Conservation (phyloP, 2,797 vertebrate genomes). For the Naso thynnoides region DNA sequence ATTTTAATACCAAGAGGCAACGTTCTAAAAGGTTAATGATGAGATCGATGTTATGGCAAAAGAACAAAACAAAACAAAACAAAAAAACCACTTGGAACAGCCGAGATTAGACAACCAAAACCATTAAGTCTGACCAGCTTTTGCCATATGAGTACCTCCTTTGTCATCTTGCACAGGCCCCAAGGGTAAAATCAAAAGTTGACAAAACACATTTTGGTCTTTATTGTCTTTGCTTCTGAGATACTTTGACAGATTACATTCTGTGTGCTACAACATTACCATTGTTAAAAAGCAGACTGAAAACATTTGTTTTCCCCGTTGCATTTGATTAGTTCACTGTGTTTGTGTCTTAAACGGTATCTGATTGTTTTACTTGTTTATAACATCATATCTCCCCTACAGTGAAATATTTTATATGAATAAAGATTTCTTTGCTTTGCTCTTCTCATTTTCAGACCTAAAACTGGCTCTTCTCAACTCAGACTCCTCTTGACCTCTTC, state of each 20-base stretch:
- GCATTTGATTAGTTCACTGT: slow-evolving; percentile 22
- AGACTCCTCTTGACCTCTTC: slow-evolving; percentile 35
- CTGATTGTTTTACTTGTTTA: slow-evolving; percentile 11
- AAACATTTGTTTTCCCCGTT: slow-evolving; percentile 19
- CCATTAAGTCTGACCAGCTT: slow-evolving; percentile 15
- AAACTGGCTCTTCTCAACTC: slow-evolving; percentile 44
- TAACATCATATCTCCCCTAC: neutral
- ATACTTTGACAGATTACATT: slow-evolving; percentile 12
- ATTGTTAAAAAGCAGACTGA: slow-evolving; percentile 9
- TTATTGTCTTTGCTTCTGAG: neutral
- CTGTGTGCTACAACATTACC: slow-evolving; percentile 11
- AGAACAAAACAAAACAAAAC: too few relatives aligned
- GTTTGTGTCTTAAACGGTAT: slow-evolving; percentile 27
- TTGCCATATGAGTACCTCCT: neutral
- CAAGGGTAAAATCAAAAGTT: slow-evolving; percentile 4
- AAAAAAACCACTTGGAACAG: too few relatives aligned
- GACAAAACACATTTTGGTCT: slow-evolving; percentile 10
- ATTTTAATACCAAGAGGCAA: too few relatives aligned
- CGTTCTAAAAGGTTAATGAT: neutral
- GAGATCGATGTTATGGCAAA: neutral
- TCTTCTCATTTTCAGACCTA: slow-evolving; percentile 33
- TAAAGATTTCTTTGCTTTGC: slow-evolving; percentile 27
- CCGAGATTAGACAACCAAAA: neutral
- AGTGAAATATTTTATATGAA: slow-evolving; percentile 29
- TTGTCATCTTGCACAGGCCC: neutral